A percentile compares a stretch with the other conserved stretches of the same genome.
phyloP scores from a whole-genome alignment of 2,113 vertebrate genomes.

The Fregata magnificens region DNA sequence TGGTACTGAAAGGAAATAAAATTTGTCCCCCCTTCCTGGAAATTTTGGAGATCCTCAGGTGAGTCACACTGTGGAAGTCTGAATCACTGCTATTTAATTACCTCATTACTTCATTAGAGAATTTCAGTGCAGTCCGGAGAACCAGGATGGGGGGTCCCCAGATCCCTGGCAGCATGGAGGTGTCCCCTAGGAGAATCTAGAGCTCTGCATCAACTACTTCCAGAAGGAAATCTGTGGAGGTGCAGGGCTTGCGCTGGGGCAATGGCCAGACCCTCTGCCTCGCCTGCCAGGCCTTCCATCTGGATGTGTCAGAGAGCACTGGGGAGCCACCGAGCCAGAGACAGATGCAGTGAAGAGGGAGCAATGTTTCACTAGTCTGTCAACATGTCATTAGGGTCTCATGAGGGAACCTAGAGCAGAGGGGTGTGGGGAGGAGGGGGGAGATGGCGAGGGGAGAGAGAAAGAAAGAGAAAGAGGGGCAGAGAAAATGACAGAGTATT shows the following conservation, averaged over 20 bases:
- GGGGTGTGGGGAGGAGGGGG: neutral
- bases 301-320: conserved; percentile 38
- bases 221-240: neutral
- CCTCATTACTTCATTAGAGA: neutral
- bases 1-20: neutral
- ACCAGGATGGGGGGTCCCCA: neutral
- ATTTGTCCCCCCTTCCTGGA: neutral
- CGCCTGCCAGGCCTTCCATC: conserved; percentile 43
- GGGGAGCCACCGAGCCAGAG: conserved; percentile 13
- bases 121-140: neutral
- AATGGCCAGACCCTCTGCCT: neutral
- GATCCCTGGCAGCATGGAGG: neutral
- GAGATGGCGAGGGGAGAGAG: neutral
- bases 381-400: conserved; percentile 69
- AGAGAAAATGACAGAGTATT: conserved; percentile 40
- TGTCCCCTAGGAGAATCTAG: neutral
- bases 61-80: neutral
- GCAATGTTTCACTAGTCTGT: conserved; percentile 63
- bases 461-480: neutral
- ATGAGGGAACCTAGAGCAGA: conserved; percentile 62
- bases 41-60: neutral
- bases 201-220: neutral
- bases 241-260: neutral
- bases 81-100: neutral
- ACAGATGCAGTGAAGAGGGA: conserved; percentile 58